Conservation (phyloP, 2,888 invertebrate genomes). For the Mythimna albipuncta region DNA sequence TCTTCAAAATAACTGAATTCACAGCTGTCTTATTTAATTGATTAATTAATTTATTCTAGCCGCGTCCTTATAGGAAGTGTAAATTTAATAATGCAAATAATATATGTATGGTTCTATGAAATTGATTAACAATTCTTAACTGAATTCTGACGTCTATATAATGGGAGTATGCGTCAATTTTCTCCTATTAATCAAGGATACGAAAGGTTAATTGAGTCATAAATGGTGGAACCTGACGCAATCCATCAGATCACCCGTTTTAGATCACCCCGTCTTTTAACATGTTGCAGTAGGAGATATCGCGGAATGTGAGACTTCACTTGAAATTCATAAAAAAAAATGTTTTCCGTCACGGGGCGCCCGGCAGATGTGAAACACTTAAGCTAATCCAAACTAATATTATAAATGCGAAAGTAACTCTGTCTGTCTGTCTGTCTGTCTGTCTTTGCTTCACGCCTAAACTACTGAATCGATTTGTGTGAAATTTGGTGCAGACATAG, state of each 20-base stretch:
- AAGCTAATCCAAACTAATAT: too few species aligned
- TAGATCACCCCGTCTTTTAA: not conserved
- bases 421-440: too few species aligned
- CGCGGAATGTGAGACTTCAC: not conserved
- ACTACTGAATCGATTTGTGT: too few species aligned
- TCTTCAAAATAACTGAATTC: not conserved
- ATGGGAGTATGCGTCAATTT: constrained; percentile 14
- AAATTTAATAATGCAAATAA: not conserved
- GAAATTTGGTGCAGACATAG: too few species aligned
- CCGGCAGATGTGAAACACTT: not conserved
- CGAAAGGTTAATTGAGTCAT: constrained; percentile 45
- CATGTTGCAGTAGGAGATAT: not conserved
- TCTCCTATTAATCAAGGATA: constrained; percentile 27
- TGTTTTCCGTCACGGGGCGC: not conserved
- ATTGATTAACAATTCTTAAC: constrained; percentile 35
- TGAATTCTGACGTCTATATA: constrained; percentile 22
- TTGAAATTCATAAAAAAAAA: not conserved
- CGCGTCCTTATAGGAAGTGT: not conserved
- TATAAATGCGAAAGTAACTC: too few species aligned
- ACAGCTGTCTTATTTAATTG: constrained; percentile 17
- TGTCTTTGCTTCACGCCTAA: too few species aligned
- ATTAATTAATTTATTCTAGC: not conserved
- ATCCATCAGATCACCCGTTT: not conserved
- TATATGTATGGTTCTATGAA: constrained; percentile 6
- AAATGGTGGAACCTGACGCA: constrained; percentile 8